A percentile compares a stretch with the other conserved stretches of the same genome.
Conservation (phyloP, 2,113 vertebrate species). For the Cyanoderma ruficeps region DNA sequence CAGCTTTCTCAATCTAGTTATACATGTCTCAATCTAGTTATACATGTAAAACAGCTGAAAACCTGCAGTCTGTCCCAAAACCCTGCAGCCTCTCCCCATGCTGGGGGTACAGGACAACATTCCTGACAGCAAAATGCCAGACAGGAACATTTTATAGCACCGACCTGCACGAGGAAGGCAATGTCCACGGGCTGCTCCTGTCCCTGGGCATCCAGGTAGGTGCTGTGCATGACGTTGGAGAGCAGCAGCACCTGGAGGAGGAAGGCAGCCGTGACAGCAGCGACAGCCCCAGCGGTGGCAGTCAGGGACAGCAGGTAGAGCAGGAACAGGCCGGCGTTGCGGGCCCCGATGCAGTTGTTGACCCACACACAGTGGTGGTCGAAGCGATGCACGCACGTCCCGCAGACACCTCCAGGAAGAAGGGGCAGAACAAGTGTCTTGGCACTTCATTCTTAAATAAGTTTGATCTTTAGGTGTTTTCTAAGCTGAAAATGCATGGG, state of each 20-base stretch:
- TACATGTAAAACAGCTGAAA: not conserved
- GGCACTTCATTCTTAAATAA: not conserved
- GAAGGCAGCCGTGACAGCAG: slow-evolving; percentile 72
- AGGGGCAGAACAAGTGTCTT: not conserved
- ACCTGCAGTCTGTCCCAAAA: not conserved
- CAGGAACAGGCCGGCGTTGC: slow-evolving; percentile 85
- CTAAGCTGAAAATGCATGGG: not conserved
- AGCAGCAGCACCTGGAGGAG: slow-evolving; percentile 78
- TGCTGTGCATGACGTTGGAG: slow-evolving; percentile 72
- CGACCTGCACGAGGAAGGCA: slow-evolving; percentile 84
- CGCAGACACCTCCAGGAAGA: slow-evolving; percentile 80
- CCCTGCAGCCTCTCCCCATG: not conserved
- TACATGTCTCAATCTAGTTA: not conserved
- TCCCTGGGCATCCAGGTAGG: slow-evolving; percentile 80
- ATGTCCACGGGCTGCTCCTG: slow-evolving; percentile 74
- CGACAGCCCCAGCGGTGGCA: slow-evolving; percentile 70
- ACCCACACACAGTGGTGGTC: slow-evolving; percentile 98
- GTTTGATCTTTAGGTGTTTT: not conserved
- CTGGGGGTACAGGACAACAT: not conserved
- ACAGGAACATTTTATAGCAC: not conserved
- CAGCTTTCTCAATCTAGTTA: not conserved
- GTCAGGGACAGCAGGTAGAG: slow-evolving; percentile 85
- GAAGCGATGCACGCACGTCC: slow-evolving; percentile 88
- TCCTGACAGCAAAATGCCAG: not conserved
- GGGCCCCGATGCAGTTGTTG: slow-evolving; percentile 92